Evolutionary conservation across 2,888 invertebrate genomes (phyloP), one percentile per base, ranked within the genome.

Genomic region (Disparrhopalites patrizii): DNA sequence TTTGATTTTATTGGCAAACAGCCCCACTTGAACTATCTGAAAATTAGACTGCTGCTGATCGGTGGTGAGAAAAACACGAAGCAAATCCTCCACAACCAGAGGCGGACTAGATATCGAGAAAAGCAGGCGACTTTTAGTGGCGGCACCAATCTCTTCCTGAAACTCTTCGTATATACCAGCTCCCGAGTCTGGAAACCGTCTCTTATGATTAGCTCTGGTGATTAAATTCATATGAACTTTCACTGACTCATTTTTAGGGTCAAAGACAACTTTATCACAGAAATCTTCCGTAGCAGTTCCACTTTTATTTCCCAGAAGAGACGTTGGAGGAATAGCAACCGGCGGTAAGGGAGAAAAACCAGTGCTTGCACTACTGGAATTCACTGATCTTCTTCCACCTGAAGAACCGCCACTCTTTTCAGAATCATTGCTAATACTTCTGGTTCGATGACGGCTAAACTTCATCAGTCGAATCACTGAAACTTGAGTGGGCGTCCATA

Each of bases 211-310:
- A 7, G 70, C 70, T 36, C 68, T 36, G 0, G 64, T 47, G 10
- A 75, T 70, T 10, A 69, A 54, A 28, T 68, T 69, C 25, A 75
- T 56, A 61, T 73, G 67, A 8, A 47, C 70, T 60, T 70, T 75
- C 2, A 71, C 64, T 2, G 67, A 67, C 31, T 73, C 72, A 62
- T 73, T 69, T 60, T 68, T 71, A 2, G 73, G 71, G 36, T 75
- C 70, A 56, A 67, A 75, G 0, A 70, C 67, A 10, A 75, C 70
- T 66, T 55, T 63, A 31, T 63, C 63, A 55, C 54, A 55, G 18
- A 38, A n/a, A n/a, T 51, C 61, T 23, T 20, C 25, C 33, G 31
- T n/a, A 27, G 62, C 5, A 30, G 27, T 0, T 3, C 31, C 8
- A 36, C 36, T 36, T 36, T 36, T 8, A 36, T 36, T 36, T 36